phyloP scores from a whole-genome alignment of 2,888 invertebrate species.

The Meandrusa payeni region DNA sequence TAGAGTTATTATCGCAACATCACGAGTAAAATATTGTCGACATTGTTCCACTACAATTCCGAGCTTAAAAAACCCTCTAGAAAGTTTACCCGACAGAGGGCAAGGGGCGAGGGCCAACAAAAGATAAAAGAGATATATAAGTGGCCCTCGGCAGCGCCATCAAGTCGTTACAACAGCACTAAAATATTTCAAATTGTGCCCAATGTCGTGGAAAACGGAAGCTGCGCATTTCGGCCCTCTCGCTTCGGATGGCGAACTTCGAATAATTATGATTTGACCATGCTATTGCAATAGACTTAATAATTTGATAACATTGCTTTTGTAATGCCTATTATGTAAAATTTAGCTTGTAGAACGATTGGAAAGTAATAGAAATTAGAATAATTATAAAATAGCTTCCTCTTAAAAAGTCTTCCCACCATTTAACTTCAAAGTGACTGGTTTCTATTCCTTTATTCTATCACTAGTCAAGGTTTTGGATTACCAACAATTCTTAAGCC shows the following conservation, averaged over 20 bases:
- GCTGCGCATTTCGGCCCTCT: conserved; percentile 59
- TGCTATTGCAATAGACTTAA: conserved; percentile 9
- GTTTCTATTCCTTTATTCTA: too few species aligned
- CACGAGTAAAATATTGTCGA: conserved; percentile 8
- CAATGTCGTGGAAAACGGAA: conserved; percentile 81
- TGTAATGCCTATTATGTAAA: conserved; percentile 22
- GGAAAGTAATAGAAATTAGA: too few species aligned
- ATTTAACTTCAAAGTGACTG: too few species aligned
- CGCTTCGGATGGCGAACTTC: conserved; percentile 29
- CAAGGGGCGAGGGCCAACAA: conserved; percentile 68
- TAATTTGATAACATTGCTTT: conserved; percentile 3
- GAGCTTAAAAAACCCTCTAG: conserved; percentile 55
- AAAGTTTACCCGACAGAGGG: conserved; percentile 61
- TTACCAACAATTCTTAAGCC: too few species aligned
- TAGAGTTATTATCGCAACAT: neutral
- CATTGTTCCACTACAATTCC: conserved; percentile 39
- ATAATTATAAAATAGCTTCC: too few species aligned
- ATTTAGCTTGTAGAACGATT: too few species aligned
- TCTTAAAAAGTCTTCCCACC: too few species aligned
- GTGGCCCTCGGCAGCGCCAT: conserved; percentile 78
- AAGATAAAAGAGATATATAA: conserved; percentile 81
- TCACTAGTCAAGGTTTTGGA: too few species aligned
- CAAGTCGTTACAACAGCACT: conserved; percentile 80
- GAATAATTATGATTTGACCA: conserved; percentile 34
- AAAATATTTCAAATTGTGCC: conserved; percentile 81